Base-by-base conservation (phyloP, 2,888 invertebrate species). In the Lithophane ornitopus region DNA sequence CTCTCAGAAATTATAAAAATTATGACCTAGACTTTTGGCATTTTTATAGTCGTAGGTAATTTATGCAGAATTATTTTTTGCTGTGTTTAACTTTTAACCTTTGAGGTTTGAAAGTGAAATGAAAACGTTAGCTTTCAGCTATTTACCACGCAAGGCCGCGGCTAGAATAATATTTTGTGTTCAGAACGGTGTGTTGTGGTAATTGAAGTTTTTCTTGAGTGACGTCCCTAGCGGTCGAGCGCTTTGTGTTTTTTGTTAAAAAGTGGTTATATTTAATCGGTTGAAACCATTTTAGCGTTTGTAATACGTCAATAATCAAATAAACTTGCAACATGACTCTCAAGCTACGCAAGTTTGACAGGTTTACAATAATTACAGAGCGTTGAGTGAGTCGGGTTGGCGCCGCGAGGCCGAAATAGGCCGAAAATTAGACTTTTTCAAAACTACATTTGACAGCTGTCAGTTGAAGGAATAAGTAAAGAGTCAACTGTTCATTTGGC, bases 101-200 rank as follows among this genome's bases (percentile, higher is more conserved):
- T 63, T 54, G 52, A 34, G 11, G 26, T 78, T 58, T 61, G 0
- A 74, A 74, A 70, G 54, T 70, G 14, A 68, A 68, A 67, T 56
- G 11, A 63, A 72, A 72, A 70, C 63, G 59, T 61, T 58, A 54
- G 58, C 6, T 78, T 70, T 70, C 34, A 44, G 58, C 68, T 59
- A 68, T 73, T 77, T 41, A 46, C 56, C 78, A 74, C 73, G 62
- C 78, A 63, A 80, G 80, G 80, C n/a, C 80, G 28, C 1, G 19
- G 28, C 14, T 66, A n/a, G 14, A 14, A 39, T 76, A 62, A 62
- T 70, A 67, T 80, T 70, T 34, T 69, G 26, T 39, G 16, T 49
- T 66, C 28, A 11, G 34, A 66, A 70, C 59, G 54, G 79, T 67
- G 70, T 61, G 61, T 39, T 80, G 46, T 26, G 59, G 16, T 75